Evolutionary conservation across 2,888 invertebrate species (phyloP).

Genomic region (Lithophane ornitopus): DNA sequence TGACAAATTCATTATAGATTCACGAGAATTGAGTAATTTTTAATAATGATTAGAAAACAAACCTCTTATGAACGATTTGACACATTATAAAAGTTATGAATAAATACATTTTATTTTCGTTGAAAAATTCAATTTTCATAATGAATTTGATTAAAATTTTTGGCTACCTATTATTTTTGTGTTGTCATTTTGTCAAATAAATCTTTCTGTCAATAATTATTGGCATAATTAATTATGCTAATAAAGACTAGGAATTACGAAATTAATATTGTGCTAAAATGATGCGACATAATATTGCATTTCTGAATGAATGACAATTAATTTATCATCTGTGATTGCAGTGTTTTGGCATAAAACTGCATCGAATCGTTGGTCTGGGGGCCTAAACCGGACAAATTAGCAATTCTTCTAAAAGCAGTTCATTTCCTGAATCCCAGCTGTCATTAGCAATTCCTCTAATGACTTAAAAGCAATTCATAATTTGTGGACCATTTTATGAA

Average conservation of each 20-base stretch:
- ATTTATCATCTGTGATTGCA: background rate
- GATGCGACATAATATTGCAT: background rate
- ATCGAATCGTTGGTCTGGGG: background rate
- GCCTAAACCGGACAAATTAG: too few species aligned
- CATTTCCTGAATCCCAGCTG: too few species aligned
- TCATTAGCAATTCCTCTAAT: too few species aligned
- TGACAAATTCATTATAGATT: slow-evolving; percentile 5
- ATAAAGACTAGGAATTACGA: slow-evolving; percentile 7
- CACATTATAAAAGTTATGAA: slow-evolving; percentile 15
- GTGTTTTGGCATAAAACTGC: background rate
- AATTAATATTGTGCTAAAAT: slow-evolving; percentile 19
- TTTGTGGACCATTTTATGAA: too few species aligned
- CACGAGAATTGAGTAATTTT: slow-evolving; percentile 20
- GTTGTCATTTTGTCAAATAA: slow-evolving; percentile 37
- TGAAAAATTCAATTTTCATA: slow-evolving; percentile 14
- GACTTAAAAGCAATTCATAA: too few species aligned
- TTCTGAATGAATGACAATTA: background rate
- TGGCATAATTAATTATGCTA: slow-evolving; percentile 36
- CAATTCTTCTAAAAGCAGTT: too few species aligned
- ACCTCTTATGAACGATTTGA: background rate
- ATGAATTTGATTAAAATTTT: slow-evolving; percentile 28
- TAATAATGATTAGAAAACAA: background rate
- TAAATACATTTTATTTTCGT: slow-evolving; percentile 5
- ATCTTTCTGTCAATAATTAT: slow-evolving; percentile 16
- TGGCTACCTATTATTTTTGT: slow-evolving; percentile 12